Conservation (phyloP, 2,797 vertebrate species). For the Ataeniobius toweri region DNA sequence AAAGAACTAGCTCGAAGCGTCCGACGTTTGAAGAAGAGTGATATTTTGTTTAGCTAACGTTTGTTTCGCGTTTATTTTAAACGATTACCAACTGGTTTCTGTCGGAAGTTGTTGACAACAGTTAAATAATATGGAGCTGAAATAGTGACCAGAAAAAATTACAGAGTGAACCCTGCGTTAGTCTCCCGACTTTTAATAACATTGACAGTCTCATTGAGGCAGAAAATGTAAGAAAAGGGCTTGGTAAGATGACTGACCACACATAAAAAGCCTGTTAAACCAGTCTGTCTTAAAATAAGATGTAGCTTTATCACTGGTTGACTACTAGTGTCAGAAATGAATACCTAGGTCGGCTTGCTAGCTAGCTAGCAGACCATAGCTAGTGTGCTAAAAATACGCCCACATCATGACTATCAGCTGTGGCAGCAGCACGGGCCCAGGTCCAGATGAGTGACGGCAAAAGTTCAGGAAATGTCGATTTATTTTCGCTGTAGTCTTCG, state of each 20-base stretch:
- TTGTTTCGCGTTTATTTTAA: slow-evolving; percentile 34
- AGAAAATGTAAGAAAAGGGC: slow-evolving; percentile 76
- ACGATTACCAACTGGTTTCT: slow-evolving; percentile 23
- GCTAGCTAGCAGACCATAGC: slow-evolving; percentile 65
- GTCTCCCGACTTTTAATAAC: slow-evolving; percentile 48
- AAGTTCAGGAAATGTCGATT: slow-evolving; percentile 79
- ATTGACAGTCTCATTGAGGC: slow-evolving; percentile 56
- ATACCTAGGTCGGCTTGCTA: slow-evolving; percentile 74
- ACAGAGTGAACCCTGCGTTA: slow-evolving; percentile 48
- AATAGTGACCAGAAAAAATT: slow-evolving; percentile 72
- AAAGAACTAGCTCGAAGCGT: slow-evolving; percentile 73
- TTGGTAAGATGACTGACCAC: slow-evolving; percentile 66
- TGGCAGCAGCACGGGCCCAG: slow-evolving; percentile 71
- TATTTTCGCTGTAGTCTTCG: slow-evolving; percentile 71
- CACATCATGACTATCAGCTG: slow-evolving; percentile 75
- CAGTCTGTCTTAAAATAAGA: slow-evolving; percentile 70
- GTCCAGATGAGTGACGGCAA: slow-evolving; percentile 75
- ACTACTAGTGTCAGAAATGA: slow-evolving; percentile 79
- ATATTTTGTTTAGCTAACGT: slow-evolving; percentile 41
- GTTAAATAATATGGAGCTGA: slow-evolving; percentile 54
- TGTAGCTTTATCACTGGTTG: slow-evolving; percentile 77
- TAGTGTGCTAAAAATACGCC: slow-evolving; percentile 80
- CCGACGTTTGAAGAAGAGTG: slow-evolving; percentile 33
- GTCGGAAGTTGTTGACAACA: slow-evolving; percentile 44
- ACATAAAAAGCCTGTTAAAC: slow-evolving; percentile 67